Evolutionary conservation across 1,140 invertebrate genomes (phyloP).

Genomic region (Caenorhabditis tropicalis): DNA sequence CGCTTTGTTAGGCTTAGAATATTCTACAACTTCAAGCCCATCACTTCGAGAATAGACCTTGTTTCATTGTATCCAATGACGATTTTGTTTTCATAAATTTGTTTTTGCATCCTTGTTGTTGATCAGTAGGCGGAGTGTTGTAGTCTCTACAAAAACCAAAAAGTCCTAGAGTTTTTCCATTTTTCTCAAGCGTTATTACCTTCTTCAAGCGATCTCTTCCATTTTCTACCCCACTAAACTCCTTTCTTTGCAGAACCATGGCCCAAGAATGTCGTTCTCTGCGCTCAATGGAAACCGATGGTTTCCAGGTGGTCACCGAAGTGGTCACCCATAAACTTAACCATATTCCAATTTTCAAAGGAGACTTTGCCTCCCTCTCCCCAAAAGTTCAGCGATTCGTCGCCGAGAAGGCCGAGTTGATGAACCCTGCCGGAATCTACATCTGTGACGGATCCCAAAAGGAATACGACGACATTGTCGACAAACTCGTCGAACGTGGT

Average conservation of each 20-base stretch:
- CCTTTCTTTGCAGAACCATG: slow-evolving; percentile 42
- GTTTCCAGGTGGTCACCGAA: slow-evolving; percentile 69
- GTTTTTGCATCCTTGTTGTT: no score
- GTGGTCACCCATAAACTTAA: slow-evolving; percentile 65
- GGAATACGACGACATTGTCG: slow-evolving; percentile 72
- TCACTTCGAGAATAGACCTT: no score
- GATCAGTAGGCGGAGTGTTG: no score
- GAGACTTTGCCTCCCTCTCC: slow-evolving; percentile 67
- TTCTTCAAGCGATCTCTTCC: neutral
- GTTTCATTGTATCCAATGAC: no score
- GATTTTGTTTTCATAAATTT: no score
- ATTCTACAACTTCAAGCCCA: no score
- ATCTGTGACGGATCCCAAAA: slow-evolving; percentile 72
- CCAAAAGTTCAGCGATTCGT: slow-evolving; percentile 69
- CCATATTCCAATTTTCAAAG: slow-evolving; percentile 64
- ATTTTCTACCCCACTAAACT: neutral
- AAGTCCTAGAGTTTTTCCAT: no score
- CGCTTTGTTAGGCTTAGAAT: no score
- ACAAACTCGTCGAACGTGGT: slow-evolving; percentile 69
- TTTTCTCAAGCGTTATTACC: neutral
- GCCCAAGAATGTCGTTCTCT: slow-evolving; percentile 18
- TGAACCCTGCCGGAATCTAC: slow-evolving; percentile 70
- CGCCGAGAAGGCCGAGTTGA: slow-evolving; percentile 69
- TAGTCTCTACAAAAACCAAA: no score
- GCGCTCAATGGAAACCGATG: slow-evolving; percentile 60